These are phyloP conservation scores for Pocillopora damicornis DNA, from an alignment of 64 coral and sea anemone species.

Conservation along the genomic window DNA sequence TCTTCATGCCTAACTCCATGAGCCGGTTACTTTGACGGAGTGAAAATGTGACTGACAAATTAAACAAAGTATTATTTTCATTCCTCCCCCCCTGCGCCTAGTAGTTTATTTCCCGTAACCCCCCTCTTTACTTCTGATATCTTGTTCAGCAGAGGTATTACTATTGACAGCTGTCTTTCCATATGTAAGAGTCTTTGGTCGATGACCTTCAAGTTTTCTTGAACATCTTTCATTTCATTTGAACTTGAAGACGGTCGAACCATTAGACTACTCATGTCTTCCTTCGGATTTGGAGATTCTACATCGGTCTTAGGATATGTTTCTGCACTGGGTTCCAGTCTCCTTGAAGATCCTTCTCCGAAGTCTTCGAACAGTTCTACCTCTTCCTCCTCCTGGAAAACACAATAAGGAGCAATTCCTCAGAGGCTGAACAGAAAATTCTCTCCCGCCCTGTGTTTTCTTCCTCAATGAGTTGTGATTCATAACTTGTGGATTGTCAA, in stretches of 20 bases:
- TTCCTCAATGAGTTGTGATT: background rate
- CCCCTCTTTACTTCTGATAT: background rate
- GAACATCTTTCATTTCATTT: background rate
- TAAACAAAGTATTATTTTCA: too few relatives aligned
- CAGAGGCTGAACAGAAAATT: background rate
- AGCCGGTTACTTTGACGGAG: too few relatives aligned
- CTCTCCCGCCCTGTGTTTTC: background rate
- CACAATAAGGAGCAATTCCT: background rate
- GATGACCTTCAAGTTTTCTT: slow-evolving; percentile 18
- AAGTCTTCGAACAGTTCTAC: background rate
- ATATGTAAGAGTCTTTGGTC: slow-evolving; percentile 8
- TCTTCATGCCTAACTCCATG: too few relatives aligned
- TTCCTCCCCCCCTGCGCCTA: background rate
- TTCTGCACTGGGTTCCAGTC: background rate
- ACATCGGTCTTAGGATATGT: background rate
- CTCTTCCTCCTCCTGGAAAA: slow-evolving; percentile 14
- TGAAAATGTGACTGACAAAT: too few relatives aligned
- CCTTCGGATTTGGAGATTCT: background rate
- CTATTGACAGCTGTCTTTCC: slow-evolving; percentile 8
- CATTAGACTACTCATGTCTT: background rate
- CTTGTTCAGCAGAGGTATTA: slow-evolving; percentile 9
- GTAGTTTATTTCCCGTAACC: background rate
- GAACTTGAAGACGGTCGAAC: background rate
- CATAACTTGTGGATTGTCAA: background rate
- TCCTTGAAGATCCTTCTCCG: background rate